Evolutionary conservation across 35 echinoderm and acorn worm species (phyloP).

Genomic region (Antedon bifida): DNA sequence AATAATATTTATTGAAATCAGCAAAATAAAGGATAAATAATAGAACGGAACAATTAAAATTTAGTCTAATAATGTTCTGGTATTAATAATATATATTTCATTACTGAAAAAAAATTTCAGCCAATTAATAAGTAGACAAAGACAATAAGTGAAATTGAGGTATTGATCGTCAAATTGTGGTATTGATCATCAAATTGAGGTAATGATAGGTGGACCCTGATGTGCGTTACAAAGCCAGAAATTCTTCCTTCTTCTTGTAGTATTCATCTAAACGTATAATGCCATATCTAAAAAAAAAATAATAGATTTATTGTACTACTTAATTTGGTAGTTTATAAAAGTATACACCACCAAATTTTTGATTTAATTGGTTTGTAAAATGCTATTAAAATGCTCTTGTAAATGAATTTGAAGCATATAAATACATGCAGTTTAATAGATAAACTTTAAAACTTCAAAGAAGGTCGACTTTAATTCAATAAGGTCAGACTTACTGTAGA

Average conservation of each 20-base stretch:
- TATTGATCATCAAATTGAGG: too few relatives aligned
- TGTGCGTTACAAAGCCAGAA: slow-evolving; percentile 42
- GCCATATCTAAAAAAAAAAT: slow-evolving; percentile 36
- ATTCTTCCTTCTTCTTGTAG: slow-evolving; percentile 39
- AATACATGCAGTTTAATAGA: not conserved
- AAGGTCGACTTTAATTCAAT: not conserved
- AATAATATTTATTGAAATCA: too few relatives aligned
- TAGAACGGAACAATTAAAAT: too few relatives aligned
- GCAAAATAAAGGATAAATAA: too few relatives aligned
- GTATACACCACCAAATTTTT: not conserved
- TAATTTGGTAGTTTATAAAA: not conserved
- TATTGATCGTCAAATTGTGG: too few relatives aligned
- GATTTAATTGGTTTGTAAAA: not conserved
- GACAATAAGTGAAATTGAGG: too few relatives aligned
- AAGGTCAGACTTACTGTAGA: slow-evolving; percentile 62
- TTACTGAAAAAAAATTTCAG: too few relatives aligned
- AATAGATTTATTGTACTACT: not conserved
- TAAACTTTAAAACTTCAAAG: not conserved
- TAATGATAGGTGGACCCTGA: too few relatives aligned
- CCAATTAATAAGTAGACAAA: too few relatives aligned
- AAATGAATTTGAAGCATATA: not conserved
- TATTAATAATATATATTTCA: too few relatives aligned
- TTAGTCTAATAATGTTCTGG: too few relatives aligned
- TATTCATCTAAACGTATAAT: slow-evolving; percentile 59
- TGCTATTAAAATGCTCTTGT: too few relatives aligned